A percentile compares a stretch with the other conserved stretches of the same genome.
phyloP scores from a whole-genome alignment of 2,888 invertebrate species.

The Busseola fusca region DNA sequence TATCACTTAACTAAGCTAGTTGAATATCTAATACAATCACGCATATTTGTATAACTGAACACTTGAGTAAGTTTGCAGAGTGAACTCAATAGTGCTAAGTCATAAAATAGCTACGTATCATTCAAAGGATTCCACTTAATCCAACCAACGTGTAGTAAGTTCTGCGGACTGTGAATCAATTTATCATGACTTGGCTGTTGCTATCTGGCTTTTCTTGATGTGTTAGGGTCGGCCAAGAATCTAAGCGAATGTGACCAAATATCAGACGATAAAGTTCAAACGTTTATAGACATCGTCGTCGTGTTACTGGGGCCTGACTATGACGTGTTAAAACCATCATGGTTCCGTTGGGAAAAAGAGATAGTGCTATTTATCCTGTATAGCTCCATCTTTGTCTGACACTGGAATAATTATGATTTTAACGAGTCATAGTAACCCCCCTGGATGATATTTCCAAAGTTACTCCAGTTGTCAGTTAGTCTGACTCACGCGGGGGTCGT shows the following conservation, averaged over 20 bases:
- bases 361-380: too few species aligned
- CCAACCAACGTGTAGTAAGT: neutral
- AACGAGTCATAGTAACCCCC: too few species aligned
- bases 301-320: too few species aligned
- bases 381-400: too few species aligned
- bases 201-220: neutral
- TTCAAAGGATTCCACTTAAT: constrained; percentile 16
- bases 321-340: too few species aligned
- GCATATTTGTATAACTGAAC: constrained; percentile 6
- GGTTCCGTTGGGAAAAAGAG: too few species aligned
- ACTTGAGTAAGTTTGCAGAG: constrained; percentile 17
- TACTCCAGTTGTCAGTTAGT: neutral
- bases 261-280: neutral
- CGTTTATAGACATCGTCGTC: too few species aligned
- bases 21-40: constrained; percentile 30
- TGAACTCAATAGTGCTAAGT: constrained; percentile 12
- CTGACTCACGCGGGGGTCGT: too few species aligned
- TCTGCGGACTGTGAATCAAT: neutral
- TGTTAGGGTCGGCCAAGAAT: too few species aligned
- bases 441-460: neutral
- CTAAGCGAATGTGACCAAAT: neutral
- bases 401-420: too few species aligned
- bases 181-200: neutral
- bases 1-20: constrained; percentile 19
- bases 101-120: constrained; percentile 15